Evolutionary conservation across 2,797 vertebrate species (phyloP), one percentile per base, ranked within the genome.

Genomic region (Rhynchonycteris naso): DNA sequence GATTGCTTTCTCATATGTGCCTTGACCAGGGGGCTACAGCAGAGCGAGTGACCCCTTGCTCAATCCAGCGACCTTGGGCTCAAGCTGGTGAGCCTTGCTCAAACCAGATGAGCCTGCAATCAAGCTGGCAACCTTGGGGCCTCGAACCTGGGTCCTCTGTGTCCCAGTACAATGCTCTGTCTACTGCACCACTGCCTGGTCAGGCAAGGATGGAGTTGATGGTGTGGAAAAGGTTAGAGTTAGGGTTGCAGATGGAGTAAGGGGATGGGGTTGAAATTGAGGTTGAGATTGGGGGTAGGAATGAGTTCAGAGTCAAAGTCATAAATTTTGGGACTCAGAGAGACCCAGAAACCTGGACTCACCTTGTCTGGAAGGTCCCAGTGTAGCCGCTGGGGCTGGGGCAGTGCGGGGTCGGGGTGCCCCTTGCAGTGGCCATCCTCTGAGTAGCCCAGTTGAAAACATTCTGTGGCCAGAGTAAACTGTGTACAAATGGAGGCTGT

Each of bases 381-480:
- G 83, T 95, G 98, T 30, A 99, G 98, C 91, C 99, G 99, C 97
- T 99, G 98, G 13, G 99, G 99, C 13, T 61, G 96, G 12, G 98
- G 98, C 28, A 99, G 96, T 0, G 97, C 97, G 9, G 98, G 94
- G 43, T 99, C 98, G 5, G 98, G 98, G 0, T 98, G 98, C 16
- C 99, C 99, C 97, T 99, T 99, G 97, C 99, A 99, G 97, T 99
- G 99, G 78, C 99, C 99, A 4, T 99, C 99, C 50, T 97, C 94
- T 3, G 98, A 98, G 96, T 99, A 99, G 18, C 99, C 99, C 24
- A 99, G 98, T 90, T 98, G 98, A 97, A 99, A 99, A 94, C 98
- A 98, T 96, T 99, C 99, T 0, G 98, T 99, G 28, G 99, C 99
- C 97, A 99, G 96, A 6, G 98, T 98, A 94, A 98, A 99, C 99